Base-by-base conservation (phyloP, 2,888 invertebrate genomes). In the Caenorhabditis sp. region DNA sequence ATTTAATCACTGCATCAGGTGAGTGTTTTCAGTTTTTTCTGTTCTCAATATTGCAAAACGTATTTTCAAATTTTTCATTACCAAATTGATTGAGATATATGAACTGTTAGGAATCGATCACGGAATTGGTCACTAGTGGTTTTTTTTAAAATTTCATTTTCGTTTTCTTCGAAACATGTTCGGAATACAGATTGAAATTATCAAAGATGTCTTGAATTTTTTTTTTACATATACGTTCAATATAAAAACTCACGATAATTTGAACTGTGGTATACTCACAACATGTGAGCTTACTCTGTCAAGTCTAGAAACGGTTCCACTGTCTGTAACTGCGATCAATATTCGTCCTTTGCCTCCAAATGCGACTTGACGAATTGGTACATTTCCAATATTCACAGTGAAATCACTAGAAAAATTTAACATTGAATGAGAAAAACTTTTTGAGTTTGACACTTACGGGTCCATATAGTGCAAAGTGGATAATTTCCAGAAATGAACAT, bases 291-390 rank as follows among this genome's bases (percentile, higher is more conserved):
- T 8, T 4, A 67, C 23, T 50, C 72, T 17, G 49, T 78, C 71
- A 26, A 72, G 49, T 49, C 79, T 61, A 17, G 49, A 25, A 8
- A 81, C 31, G 14, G 20, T 2, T 17, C 70, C 78, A 7, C 63
- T 54, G 1, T 76, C 73, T 21, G 63, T 57, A 10, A 66, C 72
- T 31, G 70, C 70, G 0, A 78, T 26, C 27, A 81, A 10, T n/a
- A 71, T 53, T 3, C 68, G 59, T n/a, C 81, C 83, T 31, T 67
- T 53, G 1, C 68, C 50, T 8, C 70, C 73, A 63, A 83, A 83
- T 7, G 67, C 60, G 14, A 78, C 62, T 26, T 79, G 68, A 1
- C 83, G 79, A 36, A 83, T 60, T 8, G 52, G n/a, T 4, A 23
- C n/a, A 0, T 5, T n/a, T 14, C 57, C 57, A 26, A 27, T 27